phyloP scores from a whole-genome alignment of 2,888 invertebrate genomes.

The Watsonalla cultraria region DNA sequence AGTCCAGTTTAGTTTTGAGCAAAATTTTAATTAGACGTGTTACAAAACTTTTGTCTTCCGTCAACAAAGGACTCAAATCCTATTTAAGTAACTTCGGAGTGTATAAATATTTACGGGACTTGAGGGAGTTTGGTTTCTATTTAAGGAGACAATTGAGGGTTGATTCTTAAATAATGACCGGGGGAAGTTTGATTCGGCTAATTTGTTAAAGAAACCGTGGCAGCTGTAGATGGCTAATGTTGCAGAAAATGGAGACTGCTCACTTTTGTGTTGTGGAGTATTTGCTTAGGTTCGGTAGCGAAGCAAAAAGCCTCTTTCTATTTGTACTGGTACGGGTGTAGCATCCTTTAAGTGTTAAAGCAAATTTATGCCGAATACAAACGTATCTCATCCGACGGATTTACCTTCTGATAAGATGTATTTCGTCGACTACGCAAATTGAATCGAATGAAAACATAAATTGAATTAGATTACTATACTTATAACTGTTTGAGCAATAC shows the following conservation, averaged over 20 bases:
- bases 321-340: conserved; percentile 36
- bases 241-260: conserved; percentile 3
- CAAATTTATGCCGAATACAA: conserved; percentile 37
- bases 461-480: too few species aligned
- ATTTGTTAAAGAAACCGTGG: not conserved
- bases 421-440: conserved; percentile 7
- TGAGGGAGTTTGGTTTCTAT: not conserved
- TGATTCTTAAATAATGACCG: not conserved
- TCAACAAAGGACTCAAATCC: not conserved
- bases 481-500: too few species aligned
- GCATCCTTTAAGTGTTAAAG: conserved; percentile 44
- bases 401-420: not conserved
- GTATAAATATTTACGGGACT: not conserved
- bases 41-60: not conserved
- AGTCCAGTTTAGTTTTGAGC: not conserved
- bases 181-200: not conserved
- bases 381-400: conserved; percentile 20
- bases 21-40: conserved; percentile 1
- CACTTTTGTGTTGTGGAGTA: conserved; percentile 18
- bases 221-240: not conserved
- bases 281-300: conserved; percentile 33
- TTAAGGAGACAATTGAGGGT: not conserved
- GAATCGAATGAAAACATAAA: too few species aligned
- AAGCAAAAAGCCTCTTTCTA: conserved; percentile 25
- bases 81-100: not conserved